Base-by-base conservation (phyloP, 1,140 invertebrate genomes). In the Lasioglossum baleicum region DNA sequence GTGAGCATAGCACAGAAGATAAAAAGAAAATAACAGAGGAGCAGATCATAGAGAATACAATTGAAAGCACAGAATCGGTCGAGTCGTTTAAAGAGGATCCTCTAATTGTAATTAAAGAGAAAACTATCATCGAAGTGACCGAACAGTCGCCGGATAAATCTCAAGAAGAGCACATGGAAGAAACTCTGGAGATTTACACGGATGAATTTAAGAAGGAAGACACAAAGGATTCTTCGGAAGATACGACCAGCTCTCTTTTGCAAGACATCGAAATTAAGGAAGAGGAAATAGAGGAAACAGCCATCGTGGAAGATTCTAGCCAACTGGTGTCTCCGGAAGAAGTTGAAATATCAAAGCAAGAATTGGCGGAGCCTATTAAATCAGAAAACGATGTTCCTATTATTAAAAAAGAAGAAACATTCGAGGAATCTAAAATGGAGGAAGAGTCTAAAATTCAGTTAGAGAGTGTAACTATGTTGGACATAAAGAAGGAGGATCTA, bases 71-170 rank as follows among this genome's bases (percentile, higher is more conserved):
- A 48, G 88, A 88, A 51, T 84, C 80, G 7, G 77, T 77, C 26
- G 87, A 84, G 75, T 88, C 86, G 0, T 87, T 83, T 17, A 89
- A 88, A 48, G 87, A 81, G 20, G 85, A 73, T 48, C 56, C 53
- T 2, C 35, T 82, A 44, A 75, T 72, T 40, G 17, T 81, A 40
- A 44, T 75, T 26, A 87, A 82, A 67, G 76, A 86, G 35, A 76
- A 82, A 35, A 72, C 61, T 35, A 71, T 83, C 13, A 40, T 75
- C 22, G 83, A 87, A 44, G 72, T 79, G 73, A 73, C 64, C 0
- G 80, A 88, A 31, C 78, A 84, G 1, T 65, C 56, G 6, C 70
- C 68, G 17, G 65, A 74, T n/a, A 83, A 84, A 56, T 68, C 42
- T 51, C 75, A 83, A 22, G 78, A 84, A 17, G 81, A 81, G 51